phyloP scores from a whole-genome alignment of 2,797 vertebrate genomes.

The Sebastiscus tertius region DNA sequence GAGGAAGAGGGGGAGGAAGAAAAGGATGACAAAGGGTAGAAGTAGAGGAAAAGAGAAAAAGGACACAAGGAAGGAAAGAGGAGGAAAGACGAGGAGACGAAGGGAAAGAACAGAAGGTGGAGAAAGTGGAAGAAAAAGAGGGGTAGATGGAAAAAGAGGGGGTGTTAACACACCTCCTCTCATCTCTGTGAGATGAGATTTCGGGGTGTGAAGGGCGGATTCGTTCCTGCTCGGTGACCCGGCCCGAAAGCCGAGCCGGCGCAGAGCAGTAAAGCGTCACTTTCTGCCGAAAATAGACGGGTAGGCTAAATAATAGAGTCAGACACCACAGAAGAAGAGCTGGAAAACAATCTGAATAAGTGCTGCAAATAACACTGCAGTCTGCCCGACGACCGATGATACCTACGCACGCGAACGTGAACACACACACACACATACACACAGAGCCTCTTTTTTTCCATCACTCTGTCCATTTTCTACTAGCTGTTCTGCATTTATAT shows the following conservation, averaged over 20 bases:
- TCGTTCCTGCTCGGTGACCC: slow-evolving; percentile 53
- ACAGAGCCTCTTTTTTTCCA: neutral
- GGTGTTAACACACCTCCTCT: slow-evolving; percentile 39
- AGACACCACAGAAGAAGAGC: slow-evolving; percentile 53
- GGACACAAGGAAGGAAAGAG: neutral
- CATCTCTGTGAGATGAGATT: slow-evolving; percentile 42
- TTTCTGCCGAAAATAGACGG: slow-evolving; percentile 33
- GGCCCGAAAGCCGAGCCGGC: neutral
- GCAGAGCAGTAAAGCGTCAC: slow-evolving; percentile 39
- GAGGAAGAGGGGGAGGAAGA: neutral
- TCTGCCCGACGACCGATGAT: slow-evolving; percentile 17
- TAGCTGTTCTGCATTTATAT: slow-evolving; percentile 76
- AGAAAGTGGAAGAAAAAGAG: neutral
- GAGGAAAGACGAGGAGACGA: neutral
- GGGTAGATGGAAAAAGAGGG: neutral
- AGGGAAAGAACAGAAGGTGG: neutral
- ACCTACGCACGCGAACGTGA: neutral
- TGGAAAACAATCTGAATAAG: slow-evolving; percentile 60
- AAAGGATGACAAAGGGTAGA: neutral
- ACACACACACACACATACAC: neutral
- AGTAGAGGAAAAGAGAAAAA: neutral
- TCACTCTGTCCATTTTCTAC: slow-evolving; percentile 44
- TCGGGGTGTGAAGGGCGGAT: slow-evolving; percentile 53
- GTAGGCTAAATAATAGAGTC: slow-evolving; percentile 53
- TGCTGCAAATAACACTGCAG: slow-evolving; percentile 56